These are phyloP conservation scores for Cyprinodon tularosa DNA, from an alignment of 2,113 vertebrate species.

Conservation along the genomic window DNA sequence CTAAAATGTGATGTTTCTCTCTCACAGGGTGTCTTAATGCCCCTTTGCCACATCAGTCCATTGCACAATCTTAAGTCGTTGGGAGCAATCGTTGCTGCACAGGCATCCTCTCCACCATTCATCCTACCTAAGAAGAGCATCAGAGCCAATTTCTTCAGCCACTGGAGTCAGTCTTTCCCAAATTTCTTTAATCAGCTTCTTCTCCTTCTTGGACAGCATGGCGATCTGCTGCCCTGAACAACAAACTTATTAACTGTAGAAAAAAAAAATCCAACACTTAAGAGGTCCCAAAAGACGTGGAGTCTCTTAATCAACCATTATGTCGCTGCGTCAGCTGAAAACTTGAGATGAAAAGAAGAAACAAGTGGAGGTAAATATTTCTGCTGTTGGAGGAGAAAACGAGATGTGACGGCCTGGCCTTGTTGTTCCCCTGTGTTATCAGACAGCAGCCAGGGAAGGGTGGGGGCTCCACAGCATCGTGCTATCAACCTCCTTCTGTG, in stretches of 20 bases:
- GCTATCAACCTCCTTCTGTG: slow-evolving; percentile 40
- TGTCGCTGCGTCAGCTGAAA: not conserved
- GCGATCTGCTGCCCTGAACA: slow-evolving; percentile 2
- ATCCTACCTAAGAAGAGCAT: slow-evolving; percentile 78
- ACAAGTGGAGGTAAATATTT: not conserved
- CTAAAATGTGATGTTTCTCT: not conserved
- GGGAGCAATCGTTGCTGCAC: not conserved
- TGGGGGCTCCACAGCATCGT: slow-evolving; percentile 32
- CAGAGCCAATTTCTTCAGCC: slow-evolving; percentile 77
- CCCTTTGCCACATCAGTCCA: too few relatives aligned
- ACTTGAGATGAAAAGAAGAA: not conserved
- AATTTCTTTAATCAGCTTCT: slow-evolving; percentile 66
- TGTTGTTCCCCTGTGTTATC: slow-evolving; percentile 57
- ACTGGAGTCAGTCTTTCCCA: slow-evolving; percentile 67
- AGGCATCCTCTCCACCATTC: not conserved
- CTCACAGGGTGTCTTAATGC: not conserved
- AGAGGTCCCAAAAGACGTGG: not conserved
- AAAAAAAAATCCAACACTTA: slow-evolving; percentile 2
- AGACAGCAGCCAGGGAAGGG: slow-evolving; percentile 46
- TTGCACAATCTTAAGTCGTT: too few relatives aligned
- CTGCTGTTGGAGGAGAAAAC: not conserved
- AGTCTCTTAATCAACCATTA: slow-evolving; percentile 56
- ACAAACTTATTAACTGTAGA: not conserved
- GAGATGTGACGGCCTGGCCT: not conserved
- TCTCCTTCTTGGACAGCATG: slow-evolving; percentile 77